phyloP scores from a whole-genome alignment of 2,113 vertebrate genomes.

The Pterocles orientalis region DNA sequence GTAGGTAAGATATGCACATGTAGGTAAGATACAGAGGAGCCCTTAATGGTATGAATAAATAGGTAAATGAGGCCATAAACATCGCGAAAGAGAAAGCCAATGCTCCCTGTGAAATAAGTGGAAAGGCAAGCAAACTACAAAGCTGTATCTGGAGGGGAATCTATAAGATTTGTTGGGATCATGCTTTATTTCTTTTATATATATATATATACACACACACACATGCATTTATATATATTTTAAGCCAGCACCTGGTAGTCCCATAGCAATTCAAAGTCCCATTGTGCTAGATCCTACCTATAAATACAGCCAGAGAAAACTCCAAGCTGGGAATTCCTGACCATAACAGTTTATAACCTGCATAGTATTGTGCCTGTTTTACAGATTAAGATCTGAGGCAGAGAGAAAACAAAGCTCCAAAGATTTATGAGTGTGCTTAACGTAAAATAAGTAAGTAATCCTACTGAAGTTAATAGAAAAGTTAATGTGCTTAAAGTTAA shows the following conservation, averaged over 20 bases:
- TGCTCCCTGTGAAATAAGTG: not conserved
- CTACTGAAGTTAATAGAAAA: slow-evolving; percentile 70
- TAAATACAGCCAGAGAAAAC: slow-evolving; percentile 39
- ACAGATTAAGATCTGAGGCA: slow-evolving; percentile 66
- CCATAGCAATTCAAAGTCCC: not conserved
- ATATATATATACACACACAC: not conserved
- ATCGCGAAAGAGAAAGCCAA: not conserved
- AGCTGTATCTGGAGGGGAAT: not conserved
- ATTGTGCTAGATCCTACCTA: slow-evolving; percentile 25
- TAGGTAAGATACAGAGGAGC: not conserved
- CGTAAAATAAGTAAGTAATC: slow-evolving; percentile 62
- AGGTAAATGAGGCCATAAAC: not conserved
- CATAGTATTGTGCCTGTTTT: slow-evolving; percentile 61
- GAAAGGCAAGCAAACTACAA: not conserved
- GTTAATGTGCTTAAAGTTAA: slow-evolving; percentile 69
- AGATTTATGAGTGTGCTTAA: slow-evolving; percentile 50
- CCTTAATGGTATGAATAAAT: not conserved
- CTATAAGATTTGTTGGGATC: not conserved
- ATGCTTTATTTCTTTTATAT: not conserved
- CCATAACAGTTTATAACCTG: slow-evolving; percentile 55
- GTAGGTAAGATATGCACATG: not conserved
- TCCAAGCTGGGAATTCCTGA: slow-evolving; percentile 43
- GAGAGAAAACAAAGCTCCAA: slow-evolving; percentile 59
- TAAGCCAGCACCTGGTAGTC: slow-evolving; percentile 18
- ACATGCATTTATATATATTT: not conserved